Evolutionary conservation across 2,888 invertebrate genomes (phyloP).

Genomic region (Tigriopus californicus): DNA sequence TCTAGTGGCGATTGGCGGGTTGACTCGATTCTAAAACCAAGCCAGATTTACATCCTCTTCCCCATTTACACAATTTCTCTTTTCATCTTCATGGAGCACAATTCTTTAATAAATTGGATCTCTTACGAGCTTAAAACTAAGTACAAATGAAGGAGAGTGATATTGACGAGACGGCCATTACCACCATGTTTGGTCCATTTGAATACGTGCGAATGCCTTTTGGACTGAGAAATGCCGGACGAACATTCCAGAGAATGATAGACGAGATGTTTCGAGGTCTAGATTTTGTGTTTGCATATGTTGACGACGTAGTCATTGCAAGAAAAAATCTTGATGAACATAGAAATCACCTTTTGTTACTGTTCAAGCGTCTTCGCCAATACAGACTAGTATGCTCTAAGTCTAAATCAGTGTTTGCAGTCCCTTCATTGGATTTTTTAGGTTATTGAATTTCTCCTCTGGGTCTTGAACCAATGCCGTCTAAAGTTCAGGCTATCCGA

Average conservation of each 20-base stretch:
- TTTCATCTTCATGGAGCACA: conserved; percentile 21
- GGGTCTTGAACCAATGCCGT: no score
- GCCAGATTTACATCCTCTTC: conserved; percentile 26
- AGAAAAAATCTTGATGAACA: conserved; percentile 16
- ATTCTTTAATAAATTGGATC: conserved; percentile 21
- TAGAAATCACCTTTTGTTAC: no score
- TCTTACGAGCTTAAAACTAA: conserved; percentile 24
- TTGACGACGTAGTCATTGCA: conserved; percentile 25
- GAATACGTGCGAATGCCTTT: conserved; percentile 25
- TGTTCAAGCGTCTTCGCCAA: no score
- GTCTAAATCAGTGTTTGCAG: no score
- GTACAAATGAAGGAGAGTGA: conserved; percentile 25
- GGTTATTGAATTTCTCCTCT: no score
- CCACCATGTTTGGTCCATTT: conserved; percentile 25
- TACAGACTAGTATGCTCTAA: no score
- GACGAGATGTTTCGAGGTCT: conserved; percentile 24
- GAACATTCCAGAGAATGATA: conserved; percentile 27
- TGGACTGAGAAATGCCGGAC: conserved; percentile 27
- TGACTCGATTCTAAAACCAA: conserved; percentile 24
- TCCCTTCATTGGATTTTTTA: no score
- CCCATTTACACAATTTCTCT: conserved; percentile 25
- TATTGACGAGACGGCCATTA: conserved; percentile 26
- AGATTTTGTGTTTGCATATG: conserved; percentile 21
- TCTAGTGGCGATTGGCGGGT: no score
- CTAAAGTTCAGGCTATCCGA: no score